Evolutionary conservation across 2,888 invertebrate genomes (phyloP).

Genomic region (Mesorhabditis spiculigera): DNA sequence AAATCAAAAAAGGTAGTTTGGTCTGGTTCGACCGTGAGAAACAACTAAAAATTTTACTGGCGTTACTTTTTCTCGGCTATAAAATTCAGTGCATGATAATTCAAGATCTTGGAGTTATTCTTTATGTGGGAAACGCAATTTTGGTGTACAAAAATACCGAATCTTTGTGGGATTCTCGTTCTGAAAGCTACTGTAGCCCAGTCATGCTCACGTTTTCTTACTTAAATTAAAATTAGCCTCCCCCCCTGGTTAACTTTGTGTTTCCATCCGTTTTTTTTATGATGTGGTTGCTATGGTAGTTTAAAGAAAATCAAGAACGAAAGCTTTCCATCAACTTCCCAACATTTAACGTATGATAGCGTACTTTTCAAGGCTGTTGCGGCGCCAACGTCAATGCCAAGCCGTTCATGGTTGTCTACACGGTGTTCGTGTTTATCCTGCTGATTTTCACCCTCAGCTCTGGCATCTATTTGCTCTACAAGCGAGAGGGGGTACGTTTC

Average conservation of each 20-base stretch:
- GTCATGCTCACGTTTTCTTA: too few relatives aligned
- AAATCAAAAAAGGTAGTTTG: too few relatives aligned
- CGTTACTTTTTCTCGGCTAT: too few relatives aligned
- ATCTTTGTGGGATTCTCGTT: too few relatives aligned
- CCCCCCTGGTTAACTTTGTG: neutral
- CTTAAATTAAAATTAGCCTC: neutral
- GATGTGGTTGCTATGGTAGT: neutral
- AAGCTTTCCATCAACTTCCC: too few relatives aligned
- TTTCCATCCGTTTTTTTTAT: neutral
- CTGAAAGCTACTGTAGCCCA: too few relatives aligned
- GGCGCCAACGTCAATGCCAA: conserved; percentile 43
- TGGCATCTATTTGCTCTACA: conserved; percentile 52
- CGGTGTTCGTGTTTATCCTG: conserved; percentile 41
- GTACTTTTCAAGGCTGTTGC: conserved; percentile 38
- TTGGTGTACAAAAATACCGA: too few relatives aligned
- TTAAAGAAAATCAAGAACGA: neutral
- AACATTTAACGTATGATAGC: too few relatives aligned
- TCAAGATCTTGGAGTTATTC: neutral
- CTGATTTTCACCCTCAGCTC: conserved; percentile 48
- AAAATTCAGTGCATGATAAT: neutral
- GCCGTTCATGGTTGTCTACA: conserved; percentile 44
- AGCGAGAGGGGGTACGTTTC: conserved; percentile 45
- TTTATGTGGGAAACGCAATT: neutral
- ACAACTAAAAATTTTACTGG: too few relatives aligned
- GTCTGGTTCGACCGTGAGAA: too few relatives aligned